Conservation (phyloP, 2,888 invertebrate genomes). For the Sarcophaga rosellei region DNA sequence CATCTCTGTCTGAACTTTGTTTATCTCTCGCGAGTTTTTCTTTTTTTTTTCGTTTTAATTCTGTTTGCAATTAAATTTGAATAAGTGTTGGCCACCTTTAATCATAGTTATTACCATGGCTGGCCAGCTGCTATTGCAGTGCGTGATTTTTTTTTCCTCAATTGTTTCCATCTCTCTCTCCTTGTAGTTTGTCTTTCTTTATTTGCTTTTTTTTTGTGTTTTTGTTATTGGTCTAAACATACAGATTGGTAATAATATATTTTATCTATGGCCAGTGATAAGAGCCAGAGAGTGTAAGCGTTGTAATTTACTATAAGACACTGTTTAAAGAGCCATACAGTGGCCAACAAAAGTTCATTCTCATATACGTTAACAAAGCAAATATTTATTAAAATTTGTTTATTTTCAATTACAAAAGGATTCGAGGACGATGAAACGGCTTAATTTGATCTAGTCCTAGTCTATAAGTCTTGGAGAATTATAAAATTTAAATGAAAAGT, state of each 20-base stretch:
- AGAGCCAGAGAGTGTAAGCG: constrained; percentile 44
- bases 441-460: too few species aligned
- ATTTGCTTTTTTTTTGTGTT: constrained; percentile 1
- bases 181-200: too few species aligned
- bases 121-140: background rate
- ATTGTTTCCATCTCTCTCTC: too few species aligned
- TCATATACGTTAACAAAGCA: background rate
- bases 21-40: background rate
- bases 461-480: too few species aligned
- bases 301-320: constrained; percentile 48
- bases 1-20: constrained; percentile 13
- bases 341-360: constrained; percentile 4
- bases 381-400: too few species aligned
- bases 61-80: constrained; percentile 53
- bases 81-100: constrained; percentile 64
- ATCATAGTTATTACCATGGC: constrained; percentile 14
- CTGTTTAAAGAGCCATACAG: constrained; percentile 8
- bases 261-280: constrained; percentile 57
- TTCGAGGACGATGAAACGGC: too few species aligned
- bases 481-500: too few species aligned
- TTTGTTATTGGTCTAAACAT: background rate
- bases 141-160: background rate
- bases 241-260: constrained; percentile 53
- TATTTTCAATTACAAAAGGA: too few species aligned
- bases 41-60: constrained; percentile 3